These are phyloP conservation scores for Eulemur mongoz DNA, from an alignment of 2,797 vertebrate species.

Conservation along the genomic window DNA sequence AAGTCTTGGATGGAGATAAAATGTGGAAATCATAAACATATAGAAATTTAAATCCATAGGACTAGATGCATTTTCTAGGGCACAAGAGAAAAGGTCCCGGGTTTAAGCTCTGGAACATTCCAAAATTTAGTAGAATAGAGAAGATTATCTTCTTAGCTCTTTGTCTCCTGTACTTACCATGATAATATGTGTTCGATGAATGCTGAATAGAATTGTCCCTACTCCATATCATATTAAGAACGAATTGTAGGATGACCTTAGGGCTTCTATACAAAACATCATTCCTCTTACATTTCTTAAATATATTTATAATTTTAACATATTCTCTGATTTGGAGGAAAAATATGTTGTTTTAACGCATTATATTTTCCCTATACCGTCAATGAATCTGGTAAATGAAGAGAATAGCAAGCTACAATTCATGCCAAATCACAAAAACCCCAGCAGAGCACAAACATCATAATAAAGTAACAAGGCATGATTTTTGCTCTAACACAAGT, in stretches of 20 bases:
- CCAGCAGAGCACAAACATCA: constrained; percentile 30
- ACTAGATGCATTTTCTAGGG: background rate
- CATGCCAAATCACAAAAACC: constrained; percentile 4
- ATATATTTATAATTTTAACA: background rate
- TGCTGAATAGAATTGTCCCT: background rate
- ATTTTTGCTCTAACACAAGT: background rate
- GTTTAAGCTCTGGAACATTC: background rate
- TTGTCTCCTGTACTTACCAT: background rate
- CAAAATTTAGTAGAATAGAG: background rate
- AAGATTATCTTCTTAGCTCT: background rate
- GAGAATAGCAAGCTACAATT: constrained; percentile 37
- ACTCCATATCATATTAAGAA: background rate
- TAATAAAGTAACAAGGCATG: background rate
- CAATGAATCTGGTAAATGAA: constrained; percentile 30
- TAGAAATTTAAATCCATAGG: background rate
- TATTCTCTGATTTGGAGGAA: background rate
- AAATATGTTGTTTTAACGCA: background rate
- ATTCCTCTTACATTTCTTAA: constrained; percentile 17
- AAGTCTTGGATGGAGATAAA: background rate
- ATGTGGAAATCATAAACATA: background rate
- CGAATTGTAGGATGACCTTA: background rate
- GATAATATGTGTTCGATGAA: background rate
- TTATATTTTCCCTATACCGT: background rate
- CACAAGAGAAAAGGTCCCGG: background rate
- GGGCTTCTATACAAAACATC: background rate